A percentile compares a stretch with the other conserved stretches of the same genome.
phyloP scores from a whole-genome alignment of 53 echinoderm and acorn worm species.

The Holothuria leucospilota region DNA sequence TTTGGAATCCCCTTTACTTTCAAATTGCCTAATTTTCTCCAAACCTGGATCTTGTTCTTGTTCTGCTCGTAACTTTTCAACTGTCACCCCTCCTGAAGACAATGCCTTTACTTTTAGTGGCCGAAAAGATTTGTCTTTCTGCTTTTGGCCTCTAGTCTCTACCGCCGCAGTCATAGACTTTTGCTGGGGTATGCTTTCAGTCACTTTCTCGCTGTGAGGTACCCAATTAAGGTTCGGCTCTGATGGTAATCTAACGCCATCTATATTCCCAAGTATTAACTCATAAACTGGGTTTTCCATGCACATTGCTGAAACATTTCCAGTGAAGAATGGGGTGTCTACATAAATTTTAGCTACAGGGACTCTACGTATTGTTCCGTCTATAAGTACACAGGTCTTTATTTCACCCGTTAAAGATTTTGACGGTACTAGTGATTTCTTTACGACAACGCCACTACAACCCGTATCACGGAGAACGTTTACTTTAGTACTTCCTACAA shows the following conservation, averaged over 20 bases:
- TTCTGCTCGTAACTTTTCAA: neutral
- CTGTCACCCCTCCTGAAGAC: neutral
- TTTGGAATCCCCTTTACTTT: conserved; percentile 1
- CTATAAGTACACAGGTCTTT: neutral
- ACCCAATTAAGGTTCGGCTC: neutral
- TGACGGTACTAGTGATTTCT: neutral
- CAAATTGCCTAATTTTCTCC: neutral
- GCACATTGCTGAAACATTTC: neutral
- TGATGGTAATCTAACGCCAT: conserved; percentile 8
- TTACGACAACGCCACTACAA: neutral
- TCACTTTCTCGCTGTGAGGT: too few relatives aligned
- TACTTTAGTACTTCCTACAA: neutral
- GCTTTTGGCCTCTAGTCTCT: conserved; percentile 24
- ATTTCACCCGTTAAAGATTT: neutral
- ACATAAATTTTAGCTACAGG: neutral
- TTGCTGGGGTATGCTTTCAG: too few relatives aligned
- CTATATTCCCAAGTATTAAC: conserved; percentile 13
- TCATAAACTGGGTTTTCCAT: conserved; percentile 24
- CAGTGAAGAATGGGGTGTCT: conserved; percentile 23
- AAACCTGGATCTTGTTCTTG: conserved; percentile 22
- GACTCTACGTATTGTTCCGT: conserved; percentile 9
- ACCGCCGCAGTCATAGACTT: neutral
- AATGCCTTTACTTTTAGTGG: neutral
- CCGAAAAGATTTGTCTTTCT: neutral
- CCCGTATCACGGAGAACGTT: neutral